Base-by-base conservation (phyloP, 2,113 vertebrate species). In the Corydoras maculifer region DNA sequence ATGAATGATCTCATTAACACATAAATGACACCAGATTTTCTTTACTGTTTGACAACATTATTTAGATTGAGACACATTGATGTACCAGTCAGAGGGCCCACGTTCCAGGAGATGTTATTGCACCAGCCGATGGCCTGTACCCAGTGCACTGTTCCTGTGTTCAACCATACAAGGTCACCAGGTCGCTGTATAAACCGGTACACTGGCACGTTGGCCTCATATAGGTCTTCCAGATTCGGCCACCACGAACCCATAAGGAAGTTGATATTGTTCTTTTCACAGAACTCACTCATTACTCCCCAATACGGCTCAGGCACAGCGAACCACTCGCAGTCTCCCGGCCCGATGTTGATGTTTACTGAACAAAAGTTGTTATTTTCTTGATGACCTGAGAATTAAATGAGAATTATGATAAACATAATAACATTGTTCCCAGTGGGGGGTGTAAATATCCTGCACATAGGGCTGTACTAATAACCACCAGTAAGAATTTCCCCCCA, bases 361-460 rank as follows among this genome's bases (percentile, higher is more conserved):
- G 96, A 98, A 75, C 96, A 98, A 70, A 98, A 99, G 77, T 99
- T 99, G 86, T 99, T 99, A 85, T 99, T 95, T 87, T 99, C 96
- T 82, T 99, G 96, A 90, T 99, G 96, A 83, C 96, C 95, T 98
- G 49, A 68, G 35, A 43, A 43, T 43, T 43, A 43, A 43, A 43
- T 43, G 4, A 43, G 18, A 43, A 8, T 43, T 43, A 43, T 43
- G 35, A 5, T 43, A 5, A 43, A 5, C 35, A 43, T 4, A 2
- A 8, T 43, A 5, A 43, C 35, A 43, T 43, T 43, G 35, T 43
- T 43, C 7, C 7, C 35, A 2, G 35, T 43, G 2, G 35, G 35
- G 35, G 35, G 35, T 43, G 35, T 43, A 43, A 43, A 43, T 4
- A 43, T 43, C 35, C 35, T 43, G 35, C 35, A 43, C 35, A 4